These are phyloP conservation scores for Bucco capensis DNA, from an alignment of 2,113 vertebrate genomes.

Conservation along the genomic window DNA sequence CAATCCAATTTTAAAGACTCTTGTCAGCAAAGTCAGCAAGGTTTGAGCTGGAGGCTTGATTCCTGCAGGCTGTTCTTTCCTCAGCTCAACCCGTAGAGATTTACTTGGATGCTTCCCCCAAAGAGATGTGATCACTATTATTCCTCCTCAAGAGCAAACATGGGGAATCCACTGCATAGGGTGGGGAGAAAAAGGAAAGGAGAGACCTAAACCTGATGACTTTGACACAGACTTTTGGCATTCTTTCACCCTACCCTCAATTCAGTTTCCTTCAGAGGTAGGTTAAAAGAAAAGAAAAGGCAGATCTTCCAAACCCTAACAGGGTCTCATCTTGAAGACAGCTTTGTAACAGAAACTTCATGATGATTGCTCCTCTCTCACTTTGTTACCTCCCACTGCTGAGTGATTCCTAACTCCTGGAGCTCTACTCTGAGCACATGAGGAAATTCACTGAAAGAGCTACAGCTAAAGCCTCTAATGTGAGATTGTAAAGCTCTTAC, in stretches of 20 bases:
- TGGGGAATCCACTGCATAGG: background rate
- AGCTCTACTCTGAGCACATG: background rate
- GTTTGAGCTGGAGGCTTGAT: conserved; percentile 43
- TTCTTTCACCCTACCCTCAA: background rate
- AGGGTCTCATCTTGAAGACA: background rate
- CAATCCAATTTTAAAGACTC: conserved; percentile 60
- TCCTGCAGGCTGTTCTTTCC: conserved; percentile 26
- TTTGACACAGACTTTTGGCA: background rate
- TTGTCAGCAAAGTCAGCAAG: conserved; percentile 49
- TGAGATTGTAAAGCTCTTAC: background rate
- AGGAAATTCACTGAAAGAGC: background rate
- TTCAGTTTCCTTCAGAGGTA: background rate
- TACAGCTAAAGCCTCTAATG: background rate
- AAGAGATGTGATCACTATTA: background rate
- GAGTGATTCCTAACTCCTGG: background rate
- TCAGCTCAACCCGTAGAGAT: conserved; percentile 1
- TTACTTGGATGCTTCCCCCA: background rate
- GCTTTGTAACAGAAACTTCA: background rate
- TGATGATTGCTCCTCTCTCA: background rate
- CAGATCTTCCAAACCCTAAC: background rate
- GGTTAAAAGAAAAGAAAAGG: no score
- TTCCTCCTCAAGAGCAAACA: background rate
- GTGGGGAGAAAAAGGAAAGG: background rate
- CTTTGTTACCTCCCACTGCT: background rate
- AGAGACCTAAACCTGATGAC: background rate